These are phyloP conservation scores for Gila orcuttii DNA, from an alignment of 2,113 vertebrate genomes.

Conservation along the genomic window DNA sequence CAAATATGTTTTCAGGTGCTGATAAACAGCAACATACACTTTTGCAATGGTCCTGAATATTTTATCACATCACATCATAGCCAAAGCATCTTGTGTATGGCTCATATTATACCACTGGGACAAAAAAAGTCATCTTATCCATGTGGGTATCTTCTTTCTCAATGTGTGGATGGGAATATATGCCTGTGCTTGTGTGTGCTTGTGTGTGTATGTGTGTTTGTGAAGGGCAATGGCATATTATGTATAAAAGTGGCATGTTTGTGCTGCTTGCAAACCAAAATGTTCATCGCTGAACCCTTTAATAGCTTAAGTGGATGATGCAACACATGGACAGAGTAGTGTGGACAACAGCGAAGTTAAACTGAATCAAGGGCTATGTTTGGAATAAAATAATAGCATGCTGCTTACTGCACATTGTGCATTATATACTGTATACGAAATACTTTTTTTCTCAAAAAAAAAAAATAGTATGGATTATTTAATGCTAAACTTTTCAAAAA, in stretches of 20 bases:
- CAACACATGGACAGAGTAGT: conserved; percentile 26
- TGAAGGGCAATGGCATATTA: not conserved
- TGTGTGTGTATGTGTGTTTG: not conserved
- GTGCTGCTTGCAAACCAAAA: not conserved
- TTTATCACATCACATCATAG: not conserved
- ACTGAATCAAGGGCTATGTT: conserved; percentile 6
- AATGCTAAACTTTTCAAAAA: not conserved
- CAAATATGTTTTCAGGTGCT: conserved; percentile 18
- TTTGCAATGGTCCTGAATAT: conserved; percentile 8
- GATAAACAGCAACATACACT: not conserved
- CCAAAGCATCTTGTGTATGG: not conserved
- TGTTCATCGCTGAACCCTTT: not conserved
- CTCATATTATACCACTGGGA: not conserved
- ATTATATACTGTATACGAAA: not conserved
- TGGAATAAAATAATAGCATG: not conserved
- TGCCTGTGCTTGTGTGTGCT: not conserved
- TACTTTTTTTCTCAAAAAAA: not conserved
- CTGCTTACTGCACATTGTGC: not conserved
- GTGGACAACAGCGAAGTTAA: conserved; percentile 15
- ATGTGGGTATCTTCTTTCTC: not conserved
- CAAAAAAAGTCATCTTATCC: not conserved
- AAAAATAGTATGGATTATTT: not conserved
- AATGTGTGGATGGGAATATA: not conserved
- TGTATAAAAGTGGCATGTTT: not conserved
- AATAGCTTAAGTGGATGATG: conserved; percentile 32